These are phyloP conservation scores for Melanotus villosus DNA, from an alignment of 2,888 invertebrate genomes.

Conservation along the genomic window DNA sequence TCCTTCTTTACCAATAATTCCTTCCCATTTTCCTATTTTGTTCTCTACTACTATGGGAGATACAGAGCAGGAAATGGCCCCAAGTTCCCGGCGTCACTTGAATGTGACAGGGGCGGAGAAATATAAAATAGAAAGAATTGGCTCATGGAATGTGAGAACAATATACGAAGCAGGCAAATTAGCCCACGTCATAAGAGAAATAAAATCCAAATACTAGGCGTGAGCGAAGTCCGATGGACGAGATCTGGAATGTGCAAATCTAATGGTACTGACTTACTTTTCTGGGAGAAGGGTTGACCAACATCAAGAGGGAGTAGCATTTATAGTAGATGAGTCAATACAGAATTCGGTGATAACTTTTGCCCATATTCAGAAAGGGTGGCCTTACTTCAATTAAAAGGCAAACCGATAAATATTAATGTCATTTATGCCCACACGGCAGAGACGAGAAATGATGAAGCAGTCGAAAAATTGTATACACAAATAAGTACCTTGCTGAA, in stretches of 20 bases:
- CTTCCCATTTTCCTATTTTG: too few species aligned
- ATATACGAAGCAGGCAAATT: background rate
- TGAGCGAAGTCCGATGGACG: background rate
- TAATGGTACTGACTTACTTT: background rate
- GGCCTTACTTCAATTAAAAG: background rate
- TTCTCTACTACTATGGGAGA: too few species aligned
- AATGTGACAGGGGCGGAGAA: slow-evolving; percentile 1
- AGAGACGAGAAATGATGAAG: background rate
- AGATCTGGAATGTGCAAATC: background rate
- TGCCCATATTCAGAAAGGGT: slow-evolving; percentile 5
- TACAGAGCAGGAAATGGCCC: slow-evolving; percentile 12
- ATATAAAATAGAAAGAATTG: background rate
- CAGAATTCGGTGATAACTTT: background rate
- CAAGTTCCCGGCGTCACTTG: slow-evolving; percentile 10
- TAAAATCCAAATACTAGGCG: background rate
- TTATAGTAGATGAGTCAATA: background rate
- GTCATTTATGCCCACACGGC: background rate
- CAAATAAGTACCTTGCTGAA: background rate
- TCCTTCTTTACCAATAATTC: too few species aligned
- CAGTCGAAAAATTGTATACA: slow-evolving; percentile 5
- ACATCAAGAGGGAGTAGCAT: background rate
- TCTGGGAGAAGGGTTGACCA: background rate
- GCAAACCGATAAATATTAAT: too few species aligned
- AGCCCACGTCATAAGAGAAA: background rate
- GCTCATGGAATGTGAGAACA: background rate